phyloP scores from a whole-genome alignment of 1,140 invertebrate genomes.

The Sycophila sp. region DNA sequence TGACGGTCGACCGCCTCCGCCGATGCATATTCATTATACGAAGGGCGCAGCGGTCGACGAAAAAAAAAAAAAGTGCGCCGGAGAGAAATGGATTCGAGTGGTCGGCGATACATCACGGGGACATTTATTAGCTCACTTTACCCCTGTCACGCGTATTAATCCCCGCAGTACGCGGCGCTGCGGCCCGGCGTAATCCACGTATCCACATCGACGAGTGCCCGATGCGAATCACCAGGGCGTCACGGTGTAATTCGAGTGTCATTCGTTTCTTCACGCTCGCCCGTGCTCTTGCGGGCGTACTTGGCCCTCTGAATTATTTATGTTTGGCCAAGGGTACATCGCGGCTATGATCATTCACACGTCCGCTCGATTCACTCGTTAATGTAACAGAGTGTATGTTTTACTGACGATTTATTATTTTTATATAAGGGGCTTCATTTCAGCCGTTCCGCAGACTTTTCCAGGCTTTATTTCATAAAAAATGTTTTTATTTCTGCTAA shows the following conservation, averaged over 20 bases:
- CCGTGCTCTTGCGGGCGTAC: constrained; percentile 11
- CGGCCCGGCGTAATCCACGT: too few species aligned
- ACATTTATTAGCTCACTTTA: constrained; percentile 40
- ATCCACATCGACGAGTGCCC: not conserved
- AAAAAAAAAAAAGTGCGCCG: not conserved
- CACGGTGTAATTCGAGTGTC: constrained; percentile 60
- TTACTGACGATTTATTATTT: too few species aligned
- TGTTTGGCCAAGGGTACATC: too few species aligned
- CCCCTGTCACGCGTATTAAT: constrained; percentile 37
- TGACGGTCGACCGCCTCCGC: too few species aligned
- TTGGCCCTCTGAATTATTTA: constrained; percentile 39
- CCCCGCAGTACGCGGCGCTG: not conserved
- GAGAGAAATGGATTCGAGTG: not conserved
- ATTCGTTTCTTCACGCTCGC: constrained; percentile 57
- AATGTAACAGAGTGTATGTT: too few species aligned
- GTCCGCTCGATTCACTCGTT: too few species aligned
- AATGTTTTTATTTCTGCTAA: too few species aligned
- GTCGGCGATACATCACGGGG: constrained; percentile 28
- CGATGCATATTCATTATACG: too few species aligned
- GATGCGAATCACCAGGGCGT: constrained; percentile 39
- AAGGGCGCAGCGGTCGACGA: not conserved
- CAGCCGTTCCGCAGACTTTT: too few species aligned
- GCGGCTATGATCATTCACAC: too few species aligned
- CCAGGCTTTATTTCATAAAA: too few species aligned
- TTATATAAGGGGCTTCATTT: too few species aligned